Evolutionary conservation across 2,888 invertebrate genomes (phyloP).

Genomic region (Ectemnius cavifrons): DNA sequence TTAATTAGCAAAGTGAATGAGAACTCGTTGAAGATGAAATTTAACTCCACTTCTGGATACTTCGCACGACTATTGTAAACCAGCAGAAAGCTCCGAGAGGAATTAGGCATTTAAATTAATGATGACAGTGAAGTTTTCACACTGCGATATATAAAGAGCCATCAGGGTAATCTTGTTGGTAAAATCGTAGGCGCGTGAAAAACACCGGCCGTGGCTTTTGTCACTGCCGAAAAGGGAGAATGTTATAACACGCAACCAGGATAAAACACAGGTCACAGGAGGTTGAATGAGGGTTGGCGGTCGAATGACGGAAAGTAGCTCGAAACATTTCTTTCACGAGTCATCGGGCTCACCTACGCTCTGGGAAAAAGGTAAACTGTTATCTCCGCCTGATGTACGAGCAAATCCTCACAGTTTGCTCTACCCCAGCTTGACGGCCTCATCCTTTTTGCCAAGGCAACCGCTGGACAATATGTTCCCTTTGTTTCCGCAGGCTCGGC

Average conservation of each 20-base stretch:
- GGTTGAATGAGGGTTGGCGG: slow-evolving; percentile 13
- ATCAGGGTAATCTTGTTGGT: no score
- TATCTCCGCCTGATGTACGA: slow-evolving; percentile 32
- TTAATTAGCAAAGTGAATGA: no score
- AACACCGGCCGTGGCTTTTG: no score
- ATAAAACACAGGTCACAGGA: slow-evolving; percentile 8
- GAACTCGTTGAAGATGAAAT: no score
- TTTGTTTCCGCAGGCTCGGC: slow-evolving; percentile 27
- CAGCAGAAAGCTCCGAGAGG: no score
- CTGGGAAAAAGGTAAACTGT: slow-evolving; percentile 12
- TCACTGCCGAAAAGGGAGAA: background rate
- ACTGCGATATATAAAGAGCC: no score
- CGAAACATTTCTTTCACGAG: slow-evolving; percentile 30
- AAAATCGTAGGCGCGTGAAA: no score
- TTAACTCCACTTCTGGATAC: no score
- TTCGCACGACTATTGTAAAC: no score
- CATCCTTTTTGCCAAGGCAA: slow-evolving; percentile 2
- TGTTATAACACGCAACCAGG: background rate
- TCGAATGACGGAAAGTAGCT: background rate
- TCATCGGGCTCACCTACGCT: background rate
- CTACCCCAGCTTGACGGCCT: slow-evolving; percentile 2
- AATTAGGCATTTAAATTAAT: no score
- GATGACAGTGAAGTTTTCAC: no score
- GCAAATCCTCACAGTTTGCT: slow-evolving; percentile 19
- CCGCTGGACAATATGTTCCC: slow-evolving; percentile 23